These are phyloP conservation scores for Phlogophora meticulosa DNA, from an alignment of 2,888 invertebrate species.

Conservation along the genomic window DNA sequence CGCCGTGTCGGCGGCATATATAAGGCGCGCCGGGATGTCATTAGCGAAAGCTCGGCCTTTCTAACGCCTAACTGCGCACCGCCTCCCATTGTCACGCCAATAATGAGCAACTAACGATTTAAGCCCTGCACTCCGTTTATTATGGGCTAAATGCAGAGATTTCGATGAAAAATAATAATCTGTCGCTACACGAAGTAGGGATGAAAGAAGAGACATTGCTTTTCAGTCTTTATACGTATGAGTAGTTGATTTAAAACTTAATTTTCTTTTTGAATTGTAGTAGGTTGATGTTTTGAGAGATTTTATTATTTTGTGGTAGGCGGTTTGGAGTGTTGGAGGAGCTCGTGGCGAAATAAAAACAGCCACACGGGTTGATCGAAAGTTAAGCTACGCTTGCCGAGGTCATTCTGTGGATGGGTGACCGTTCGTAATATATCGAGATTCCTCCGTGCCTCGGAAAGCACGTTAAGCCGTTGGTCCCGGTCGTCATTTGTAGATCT, in stretches of 20 bases:
- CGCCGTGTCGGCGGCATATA: constrained; percentile 75
- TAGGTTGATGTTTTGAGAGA: background rate
- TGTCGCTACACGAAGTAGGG: constrained; percentile 12
- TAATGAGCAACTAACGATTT: constrained; percentile 89
- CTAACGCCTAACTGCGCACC: constrained; percentile 89
- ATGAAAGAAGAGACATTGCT: background rate
- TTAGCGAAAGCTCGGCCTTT: constrained; percentile 88
- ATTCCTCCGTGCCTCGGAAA: no score
- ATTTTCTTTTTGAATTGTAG: background rate
- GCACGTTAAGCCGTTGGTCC: no score
- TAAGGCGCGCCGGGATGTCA: constrained; percentile 85
- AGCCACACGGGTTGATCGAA: no score
- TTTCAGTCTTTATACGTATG: background rate
- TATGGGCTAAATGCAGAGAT: constrained; percentile 57
- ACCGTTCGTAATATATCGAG: no score
- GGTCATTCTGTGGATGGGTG: no score
- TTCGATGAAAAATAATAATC: constrained; percentile 50
- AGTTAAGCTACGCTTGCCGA: no score
- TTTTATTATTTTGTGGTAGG: no score
- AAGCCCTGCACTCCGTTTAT: constrained; percentile 74
- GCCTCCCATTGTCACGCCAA: constrained; percentile 86
- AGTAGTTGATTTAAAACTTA: background rate
- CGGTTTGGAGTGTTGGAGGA: background rate
- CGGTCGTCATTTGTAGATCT: no score
- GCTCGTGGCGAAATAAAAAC: no score